A percentile compares a stretch with the other conserved stretches of the same genome.
These are phyloP conservation scores for Campoplex nolae DNA, from an alignment of 2,888 invertebrate species.

Conservation along the genomic window DNA sequence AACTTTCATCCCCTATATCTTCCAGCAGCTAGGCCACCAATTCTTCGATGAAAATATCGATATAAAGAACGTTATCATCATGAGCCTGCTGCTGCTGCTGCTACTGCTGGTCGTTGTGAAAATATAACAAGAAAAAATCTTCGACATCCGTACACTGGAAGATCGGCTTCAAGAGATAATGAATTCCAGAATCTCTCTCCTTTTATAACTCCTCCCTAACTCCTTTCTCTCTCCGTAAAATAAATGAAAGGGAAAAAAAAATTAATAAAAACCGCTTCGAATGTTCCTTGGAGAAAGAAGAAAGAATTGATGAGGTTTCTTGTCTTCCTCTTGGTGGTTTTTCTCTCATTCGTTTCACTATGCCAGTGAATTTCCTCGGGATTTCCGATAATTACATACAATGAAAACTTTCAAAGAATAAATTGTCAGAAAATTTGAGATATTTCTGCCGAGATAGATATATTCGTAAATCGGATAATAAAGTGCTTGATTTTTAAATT, in stretches of 20 bases:
- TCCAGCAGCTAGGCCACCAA: conserved; percentile 61
- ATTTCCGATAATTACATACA: conserved; percentile 62
- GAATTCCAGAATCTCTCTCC: conserved; percentile 55
- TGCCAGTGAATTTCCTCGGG: conserved; percentile 45
- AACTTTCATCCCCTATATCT: conserved; percentile 46
- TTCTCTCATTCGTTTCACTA: conserved; percentile 22
- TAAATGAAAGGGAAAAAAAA: background rate
- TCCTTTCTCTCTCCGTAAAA: conserved; percentile 30
- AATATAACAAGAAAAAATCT: conserved; percentile 64
- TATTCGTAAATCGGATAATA: conserved; percentile 9
- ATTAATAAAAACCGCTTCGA: conserved; percentile 32
- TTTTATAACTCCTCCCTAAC: conserved; percentile 39
- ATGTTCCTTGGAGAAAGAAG: conserved; percentile 27
- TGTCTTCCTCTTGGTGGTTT: conserved; percentile 24
- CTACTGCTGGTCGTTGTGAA: conserved; percentile 29
- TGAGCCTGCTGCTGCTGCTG: background rate
- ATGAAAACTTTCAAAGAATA: conserved; percentile 46
- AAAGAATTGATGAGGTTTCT: conserved; percentile 46
- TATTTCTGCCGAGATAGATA: conserved; percentile 22
- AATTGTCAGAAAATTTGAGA: conserved; percentile 40
- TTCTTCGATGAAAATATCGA: conserved; percentile 60
- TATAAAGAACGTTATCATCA: conserved; percentile 38
- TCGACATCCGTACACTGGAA: conserved; percentile 47
- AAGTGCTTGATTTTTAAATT: conserved; percentile 14
- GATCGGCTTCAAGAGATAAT: conserved; percentile 58